Base-by-base conservation (phyloP, 2,888 invertebrate species). In the Cepaea hortensis region DNA sequence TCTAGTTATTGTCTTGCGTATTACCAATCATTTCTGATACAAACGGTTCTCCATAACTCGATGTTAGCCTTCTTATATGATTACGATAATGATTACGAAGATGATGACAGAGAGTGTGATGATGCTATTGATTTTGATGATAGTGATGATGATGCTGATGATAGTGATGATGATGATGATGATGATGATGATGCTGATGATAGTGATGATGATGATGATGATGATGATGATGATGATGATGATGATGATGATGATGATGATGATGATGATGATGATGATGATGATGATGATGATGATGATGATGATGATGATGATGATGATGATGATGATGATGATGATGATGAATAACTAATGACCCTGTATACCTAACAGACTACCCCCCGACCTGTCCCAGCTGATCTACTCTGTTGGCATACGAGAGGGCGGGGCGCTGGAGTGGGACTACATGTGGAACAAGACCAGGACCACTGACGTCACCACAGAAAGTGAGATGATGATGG, bases 361-460 rank as follows among this genome's bases (percentile, higher is more conserved):
- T n/a, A 6, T 55, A 50, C 50, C 20, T 6, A 20, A 20, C 88
- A 93, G 92, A 48, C 87, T 91, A 6, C 91, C 91, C 1, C 89
- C 91, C 0, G 93, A 94, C 86, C 92, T 91, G 87, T 92, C 93
- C 3, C 89, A 91, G 82, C 90, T 93, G 7, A 92, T 94, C 62
- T 94, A 93, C 88, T 90, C 93, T 0, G 92, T 93, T 3, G 94
- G 94, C 3, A 91, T 94, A 20, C 89, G 91, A 61, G 91, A 94
- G 83, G 94, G 94, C 0, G 93, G 93, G 1, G 92, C 92, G 65
- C 90, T 90, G 81, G 94, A 94, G 87, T 94, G 94, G 94, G 93
- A 94, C 85, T 91, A 92, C 84, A 90, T 94, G 7, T 94, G 94
- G 94, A 90, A 91, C 61, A 91, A 91, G 87, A 91, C 92, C 0